Percentiles rank a stretch among this genome's conserved stretches.
These are phyloP conservation scores for Callitettix versicolor DNA, from an alignment of 1,140 invertebrate genomes.

Conservation along the genomic window DNA sequence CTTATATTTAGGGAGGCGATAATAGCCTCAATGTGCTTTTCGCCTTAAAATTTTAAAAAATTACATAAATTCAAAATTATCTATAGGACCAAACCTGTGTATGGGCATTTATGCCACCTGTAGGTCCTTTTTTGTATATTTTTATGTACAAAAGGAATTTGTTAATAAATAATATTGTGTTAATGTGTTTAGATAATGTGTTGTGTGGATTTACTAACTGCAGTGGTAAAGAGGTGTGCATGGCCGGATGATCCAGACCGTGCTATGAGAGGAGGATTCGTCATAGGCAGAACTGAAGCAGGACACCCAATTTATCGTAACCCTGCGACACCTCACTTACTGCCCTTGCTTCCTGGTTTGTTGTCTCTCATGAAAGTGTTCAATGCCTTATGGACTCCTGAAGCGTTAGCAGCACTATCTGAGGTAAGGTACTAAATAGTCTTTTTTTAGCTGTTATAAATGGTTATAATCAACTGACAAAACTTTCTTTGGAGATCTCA, in stretches of 20 bases:
- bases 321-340: slow-evolving; percentile 70
- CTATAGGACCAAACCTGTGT: too few species aligned
- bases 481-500: too few species aligned
- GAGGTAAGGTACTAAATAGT: slow-evolving; percentile 32
- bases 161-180: too few species aligned
- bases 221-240: slow-evolving; percentile 72
- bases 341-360: slow-evolving; percentile 64
- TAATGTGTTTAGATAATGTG: slow-evolving; percentile 41
- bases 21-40: too few species aligned
- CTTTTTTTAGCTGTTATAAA: too few species aligned
- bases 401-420: slow-evolving; percentile 46
- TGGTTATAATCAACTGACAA: too few species aligned
- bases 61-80: too few species aligned
- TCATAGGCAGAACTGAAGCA: slow-evolving; percentile 57
- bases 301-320: slow-evolving; percentile 72
- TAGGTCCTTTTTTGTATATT: too few species aligned
- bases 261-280: slow-evolving; percentile 68
- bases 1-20: too few species aligned
- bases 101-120: too few species aligned
- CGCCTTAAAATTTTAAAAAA: too few species aligned
- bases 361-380: slow-evolving; percentile 62
- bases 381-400: slow-evolving; percentile 66
- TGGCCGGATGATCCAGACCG: slow-evolving; percentile 73
- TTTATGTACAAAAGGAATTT: too few species aligned
- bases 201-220: slow-evolving; percentile 63